Percentiles rank a stretch among this genome's conserved stretches.
Conservation (phyloP, 37 sponge, comb jelly and placozoan genomes). For the Hexactinellida sp. region DNA sequence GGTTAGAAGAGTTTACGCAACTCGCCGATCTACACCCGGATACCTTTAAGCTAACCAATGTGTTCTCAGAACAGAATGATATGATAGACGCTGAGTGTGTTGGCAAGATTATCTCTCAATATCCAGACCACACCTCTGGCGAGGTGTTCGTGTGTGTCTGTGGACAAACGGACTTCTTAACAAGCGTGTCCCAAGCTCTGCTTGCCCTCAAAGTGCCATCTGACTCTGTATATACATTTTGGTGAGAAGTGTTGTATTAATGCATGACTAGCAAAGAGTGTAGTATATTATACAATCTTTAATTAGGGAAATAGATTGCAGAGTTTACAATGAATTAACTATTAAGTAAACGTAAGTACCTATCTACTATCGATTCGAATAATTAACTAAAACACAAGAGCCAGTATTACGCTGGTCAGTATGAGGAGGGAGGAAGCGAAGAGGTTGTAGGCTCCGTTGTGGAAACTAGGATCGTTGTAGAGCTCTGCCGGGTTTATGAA, state of each 20-base stretch:
- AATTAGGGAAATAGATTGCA: neutral
- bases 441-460: neutral
- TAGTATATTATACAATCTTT: neutral
- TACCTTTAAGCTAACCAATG: neutral
- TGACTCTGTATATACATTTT: slow-evolving; percentile 3
- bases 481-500: neutral
- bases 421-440: neutral
- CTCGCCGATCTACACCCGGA: neutral
- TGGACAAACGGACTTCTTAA: neutral
- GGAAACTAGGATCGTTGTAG: neutral
- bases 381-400: neutral
- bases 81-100: neutral
- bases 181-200: neutral
- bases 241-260: neutral
- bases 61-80: neutral
- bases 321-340: too few species aligned
- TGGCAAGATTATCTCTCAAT: neutral
- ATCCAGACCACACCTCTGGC: neutral
- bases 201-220: neutral
- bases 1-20: slow-evolving; percentile 3
- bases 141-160: neutral
- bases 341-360: too few species aligned
- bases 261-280: neutral
- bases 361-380: too few species aligned
- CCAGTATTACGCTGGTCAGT: neutral